Base-by-base conservation (phyloP, 2,888 invertebrate species). In the Spisula subtruncata region DNA sequence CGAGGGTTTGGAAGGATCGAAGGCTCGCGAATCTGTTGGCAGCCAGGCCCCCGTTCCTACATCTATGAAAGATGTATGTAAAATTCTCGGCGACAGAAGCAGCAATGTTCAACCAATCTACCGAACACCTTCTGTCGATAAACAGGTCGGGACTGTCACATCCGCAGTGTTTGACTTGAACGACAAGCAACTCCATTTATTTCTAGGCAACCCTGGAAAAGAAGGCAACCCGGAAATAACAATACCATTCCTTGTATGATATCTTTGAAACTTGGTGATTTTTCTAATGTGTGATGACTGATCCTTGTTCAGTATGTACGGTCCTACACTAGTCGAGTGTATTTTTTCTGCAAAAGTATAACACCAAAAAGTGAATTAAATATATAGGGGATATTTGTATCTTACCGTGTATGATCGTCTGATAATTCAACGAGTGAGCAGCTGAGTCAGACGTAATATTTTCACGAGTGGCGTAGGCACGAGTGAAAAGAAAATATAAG, bases 101-200 rank as follows among this genome's bases (percentile, higher is more conserved):
- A 89, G 93, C 75, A n/a, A 84, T 14, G 20, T 88, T 18, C 93
- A 93, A 32, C 93, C 94, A 25, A 92, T 94, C 75, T 94, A 91
- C 84, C 80, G 93, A 18, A 86, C 88, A 14, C 91, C 91, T 0
- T 86, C 91, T 12, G 84, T 32, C 25, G 46, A 25, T 16, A 86
- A 81, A 41, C 41, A 87, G 1, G 89, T 88, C 4, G 90, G 81
- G 8, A 94, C 94, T 8, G 87, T 92, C 16, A 87, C 90, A n/a
- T 93, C 94, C 51, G 93, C 92, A 2, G 86, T 93, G 20, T 93
- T 93, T 83, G 91, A 94, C 75, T 71, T 94, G 46, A 81, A 91
- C 16, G 84, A 82, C 20, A 91, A 88, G 32, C 81, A 89, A 25
- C 84, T 94, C 51, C 85, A 88, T 14, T 79, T 94, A n/a, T 94